phyloP scores from a whole-genome alignment of 2,888 invertebrate species.

The Cinara cedri region DNA sequence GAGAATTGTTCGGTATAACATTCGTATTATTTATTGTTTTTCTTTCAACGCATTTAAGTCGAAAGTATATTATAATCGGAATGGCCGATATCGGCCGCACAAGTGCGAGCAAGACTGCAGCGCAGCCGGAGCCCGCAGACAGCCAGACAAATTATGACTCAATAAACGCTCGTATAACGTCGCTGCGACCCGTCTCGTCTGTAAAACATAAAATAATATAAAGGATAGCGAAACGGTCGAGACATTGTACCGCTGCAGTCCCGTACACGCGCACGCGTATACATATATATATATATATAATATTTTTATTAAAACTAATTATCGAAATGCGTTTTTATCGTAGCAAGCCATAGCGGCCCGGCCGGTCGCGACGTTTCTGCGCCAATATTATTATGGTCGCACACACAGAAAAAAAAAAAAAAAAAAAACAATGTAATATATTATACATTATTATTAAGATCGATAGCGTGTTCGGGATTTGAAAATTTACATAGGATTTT shows the following conservation, averaged over 20 bases:
- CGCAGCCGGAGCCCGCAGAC: not conserved
- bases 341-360: not conserved
- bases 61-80: too few species aligned
- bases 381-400: not conserved
- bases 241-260: not conserved
- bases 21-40: not conserved
- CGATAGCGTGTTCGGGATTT: too few species aligned
- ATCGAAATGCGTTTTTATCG: conserved; percentile 35
- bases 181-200: not conserved
- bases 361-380: conserved; percentile 1
- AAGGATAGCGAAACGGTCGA: conserved; percentile 19
- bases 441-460: not conserved
- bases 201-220: not conserved
- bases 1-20: too few species aligned
- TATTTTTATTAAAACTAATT: conserved; percentile 37
- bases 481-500: too few species aligned
- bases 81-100: too few species aligned
- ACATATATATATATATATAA: not conserved
- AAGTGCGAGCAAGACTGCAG: too few species aligned
- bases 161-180: conserved; percentile 15
- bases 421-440: not conserved
- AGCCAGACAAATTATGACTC: conserved; percentile 42
- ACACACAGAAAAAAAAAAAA: too few species aligned
- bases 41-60: too few species aligned
- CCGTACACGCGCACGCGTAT: too few species aligned